Conservation (phyloP, 2,113 vertebrate species). For the Elanoides forficatus region DNA sequence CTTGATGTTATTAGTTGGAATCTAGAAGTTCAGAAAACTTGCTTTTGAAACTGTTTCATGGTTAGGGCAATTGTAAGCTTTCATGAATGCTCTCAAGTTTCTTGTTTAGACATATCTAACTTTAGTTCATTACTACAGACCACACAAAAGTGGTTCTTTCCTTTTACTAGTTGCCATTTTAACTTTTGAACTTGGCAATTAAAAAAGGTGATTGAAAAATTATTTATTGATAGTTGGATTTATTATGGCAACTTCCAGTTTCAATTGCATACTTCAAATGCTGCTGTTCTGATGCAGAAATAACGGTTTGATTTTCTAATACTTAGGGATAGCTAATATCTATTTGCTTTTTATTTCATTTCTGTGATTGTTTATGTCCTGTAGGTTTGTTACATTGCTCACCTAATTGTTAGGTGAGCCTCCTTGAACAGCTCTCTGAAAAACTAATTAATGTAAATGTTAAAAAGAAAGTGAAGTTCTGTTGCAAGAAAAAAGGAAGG, state of each 20-base stretch:
- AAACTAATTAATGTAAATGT: background rate
- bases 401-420: background rate
- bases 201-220: background rate
- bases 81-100: background rate
- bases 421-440: background rate
- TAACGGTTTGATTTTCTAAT: background rate
- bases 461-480: background rate
- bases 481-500: background rate
- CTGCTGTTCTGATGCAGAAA: background rate
- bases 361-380: background rate
- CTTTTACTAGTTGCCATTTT: background rate
- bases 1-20: background rate
- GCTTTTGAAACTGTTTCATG: background rate
- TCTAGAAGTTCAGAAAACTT: background rate
- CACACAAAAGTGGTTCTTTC: background rate
- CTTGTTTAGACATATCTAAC: background rate
- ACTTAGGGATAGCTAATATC: background rate
- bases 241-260: background rate
- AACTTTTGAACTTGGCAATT: background rate
- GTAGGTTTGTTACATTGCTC: background rate
- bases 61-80: background rate
- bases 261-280: background rate
- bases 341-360: background rate
- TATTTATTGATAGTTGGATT: background rate
- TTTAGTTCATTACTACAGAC: background rate